Conservation (phyloP, 2,797 vertebrate genomes). For the Darevskia nairensis region DNA sequence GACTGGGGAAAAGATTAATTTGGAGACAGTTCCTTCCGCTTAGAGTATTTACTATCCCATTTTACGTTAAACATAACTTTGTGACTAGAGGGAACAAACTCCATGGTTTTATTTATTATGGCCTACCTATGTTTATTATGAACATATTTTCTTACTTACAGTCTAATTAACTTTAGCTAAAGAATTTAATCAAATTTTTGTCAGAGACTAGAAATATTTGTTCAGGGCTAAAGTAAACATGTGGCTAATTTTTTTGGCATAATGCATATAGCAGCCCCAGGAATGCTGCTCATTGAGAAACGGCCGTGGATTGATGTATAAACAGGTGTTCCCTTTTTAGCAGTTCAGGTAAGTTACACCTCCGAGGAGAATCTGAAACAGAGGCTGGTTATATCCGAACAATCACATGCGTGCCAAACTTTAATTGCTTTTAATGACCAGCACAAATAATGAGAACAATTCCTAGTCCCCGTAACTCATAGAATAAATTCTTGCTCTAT, state of each 20-base stretch:
- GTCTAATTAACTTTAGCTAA: conserved; percentile 51
- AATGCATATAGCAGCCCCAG: conserved; percentile 62
- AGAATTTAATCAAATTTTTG: conserved; percentile 62
- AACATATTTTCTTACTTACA: conserved; percentile 60
- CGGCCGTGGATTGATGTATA: conserved; percentile 60
- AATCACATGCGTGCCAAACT: conserved; percentile 58
- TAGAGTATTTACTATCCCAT: conserved; percentile 18
- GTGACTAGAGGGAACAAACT: not conserved
- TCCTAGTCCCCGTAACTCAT: conserved; percentile 38
- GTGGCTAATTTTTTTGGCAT: conserved; percentile 64
- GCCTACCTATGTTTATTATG: conserved; percentile 51
- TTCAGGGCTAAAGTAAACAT: conserved; percentile 72
- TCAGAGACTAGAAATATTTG: conserved; percentile 63
- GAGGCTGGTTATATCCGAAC: conserved; percentile 65
- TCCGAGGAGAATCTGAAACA: conserved; percentile 65
- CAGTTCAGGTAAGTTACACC: conserved; percentile 65
- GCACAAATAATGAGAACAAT: conserved; percentile 66
- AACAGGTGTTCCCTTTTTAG: conserved; percentile 76
- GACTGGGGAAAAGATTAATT: conserved; percentile 37
- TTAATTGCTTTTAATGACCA: conserved; percentile 72
- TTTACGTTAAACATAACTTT: conserved; percentile 40
- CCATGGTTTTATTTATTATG: not conserved
- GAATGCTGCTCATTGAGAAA: conserved; percentile 59
- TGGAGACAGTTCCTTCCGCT: conserved; percentile 24
- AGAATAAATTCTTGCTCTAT: conserved; percentile 50